These are phyloP conservation scores for Tokudaia tokunoshimensis DNA, from an alignment of 2,797 vertebrate species.

Conservation along the genomic window DNA sequence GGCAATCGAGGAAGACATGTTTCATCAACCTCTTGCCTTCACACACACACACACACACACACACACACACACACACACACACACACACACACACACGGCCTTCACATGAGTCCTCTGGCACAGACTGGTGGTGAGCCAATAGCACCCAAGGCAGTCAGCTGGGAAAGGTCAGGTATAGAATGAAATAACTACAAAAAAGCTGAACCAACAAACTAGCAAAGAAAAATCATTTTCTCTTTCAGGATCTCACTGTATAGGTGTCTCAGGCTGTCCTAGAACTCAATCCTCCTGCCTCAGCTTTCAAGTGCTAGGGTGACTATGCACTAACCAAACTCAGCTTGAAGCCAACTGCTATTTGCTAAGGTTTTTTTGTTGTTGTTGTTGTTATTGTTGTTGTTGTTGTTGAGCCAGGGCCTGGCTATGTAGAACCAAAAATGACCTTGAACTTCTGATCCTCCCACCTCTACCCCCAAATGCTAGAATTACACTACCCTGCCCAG, in stretches of 20 bases:
- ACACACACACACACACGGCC: too few relatives aligned
- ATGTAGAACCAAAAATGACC: background rate
- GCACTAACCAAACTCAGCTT: background rate
- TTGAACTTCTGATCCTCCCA: background rate
- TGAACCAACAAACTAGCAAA: background rate
- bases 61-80: too few relatives aligned
- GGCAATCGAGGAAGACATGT: background rate
- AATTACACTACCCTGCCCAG: background rate
- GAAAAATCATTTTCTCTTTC: background rate
- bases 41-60: too few relatives aligned
- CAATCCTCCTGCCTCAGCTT: background rate
- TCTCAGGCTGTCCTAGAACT: background rate
- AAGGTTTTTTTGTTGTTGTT: background rate
- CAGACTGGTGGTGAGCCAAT: background rate
- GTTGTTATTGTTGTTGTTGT: background rate
- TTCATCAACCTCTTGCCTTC: background rate
- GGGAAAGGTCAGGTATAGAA: rapidly evolving
- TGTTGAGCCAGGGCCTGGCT: background rate
- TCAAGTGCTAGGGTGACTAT: background rate
- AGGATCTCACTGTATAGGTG: too few relatives aligned
- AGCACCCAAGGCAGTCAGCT: background rate
- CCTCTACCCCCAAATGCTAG: background rate
- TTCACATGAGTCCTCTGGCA: background rate
- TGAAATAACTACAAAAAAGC: background rate
- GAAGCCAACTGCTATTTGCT: background rate